These are phyloP conservation scores for Platysteira castanea DNA, from an alignment of 2,113 vertebrate genomes.

Conservation along the genomic window DNA sequence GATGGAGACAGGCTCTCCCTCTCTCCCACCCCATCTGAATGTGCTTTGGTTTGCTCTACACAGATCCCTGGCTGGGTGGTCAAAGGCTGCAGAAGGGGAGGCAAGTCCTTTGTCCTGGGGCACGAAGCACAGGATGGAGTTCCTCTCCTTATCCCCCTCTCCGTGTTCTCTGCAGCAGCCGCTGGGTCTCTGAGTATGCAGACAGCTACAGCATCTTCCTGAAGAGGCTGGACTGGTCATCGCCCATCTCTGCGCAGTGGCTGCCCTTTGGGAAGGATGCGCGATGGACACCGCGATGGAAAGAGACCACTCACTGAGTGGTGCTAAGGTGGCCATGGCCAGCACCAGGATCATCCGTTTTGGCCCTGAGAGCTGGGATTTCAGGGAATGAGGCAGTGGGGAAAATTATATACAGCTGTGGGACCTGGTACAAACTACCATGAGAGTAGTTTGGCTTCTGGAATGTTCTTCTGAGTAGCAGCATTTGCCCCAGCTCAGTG, in stretches of 20 bases:
- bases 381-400: not conserved
- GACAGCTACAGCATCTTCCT: conserved; percentile 39
- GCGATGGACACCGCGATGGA: not conserved
- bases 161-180: not conserved
- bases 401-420: rapidly evolving
- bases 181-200: conserved; percentile 34
- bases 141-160: not conserved
- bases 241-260: not conserved
- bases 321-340: not conserved
- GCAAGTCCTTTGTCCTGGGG: not conserved
- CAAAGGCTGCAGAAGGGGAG: rapidly evolving
- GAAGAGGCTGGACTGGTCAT: not conserved
- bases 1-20: not conserved
- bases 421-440: not conserved
- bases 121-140: not conserved
- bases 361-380: not conserved
- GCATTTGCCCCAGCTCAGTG: not conserved
- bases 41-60: rapidly evolving
- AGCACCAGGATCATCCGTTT: not conserved
- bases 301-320: not conserved
- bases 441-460: not conserved
- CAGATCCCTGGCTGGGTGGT: not conserved
- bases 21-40: not conserved
- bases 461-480: not conserved
- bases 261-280: not conserved